Evolutionary conservation across 2,113 vertebrate genomes (phyloP), one percentile per base, ranked within the genome.

Genomic region (Cervus canadensis): DNA sequence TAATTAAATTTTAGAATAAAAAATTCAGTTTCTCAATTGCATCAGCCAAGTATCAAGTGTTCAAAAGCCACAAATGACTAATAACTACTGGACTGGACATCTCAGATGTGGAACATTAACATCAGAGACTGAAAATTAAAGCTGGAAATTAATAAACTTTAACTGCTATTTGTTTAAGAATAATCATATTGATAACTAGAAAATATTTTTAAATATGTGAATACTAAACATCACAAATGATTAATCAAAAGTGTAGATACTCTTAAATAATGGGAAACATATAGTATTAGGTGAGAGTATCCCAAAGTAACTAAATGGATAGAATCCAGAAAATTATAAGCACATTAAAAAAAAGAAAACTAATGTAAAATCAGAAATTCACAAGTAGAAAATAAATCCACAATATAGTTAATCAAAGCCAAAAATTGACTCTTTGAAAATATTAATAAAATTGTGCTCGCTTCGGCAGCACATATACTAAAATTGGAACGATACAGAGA

Each of bases 1-100:
- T 95, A 85, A 33, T 56, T 67, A 79, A 56, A 43, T 86, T 62
- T 94, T 89, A 88, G 5, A 79, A 86, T 52, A 85, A 96, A 94
- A 89, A 94, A n/a, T 67, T 86, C 12, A 79, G 2, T 50, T 83
- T 25, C 8, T 92, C 26, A 79, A 1, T 71, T 87, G 10, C 2
- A 62, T 30, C 50, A 94, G 54, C 4, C 36, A 52, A 30, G 23
- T 52, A 52, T 45, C 57, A 59, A n/a, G 33, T 64, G 1, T 40
- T 59, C 12, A 86, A 23, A 7, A 78, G 33, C 17, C 10, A 50
- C 25, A 95, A 57, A 57, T 85, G 28, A 45, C n/a, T 84, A 91
- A 87, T 2, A 74, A 57, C 3, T 17, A 40, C 10, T 85, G 1
- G 2, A 74, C 1, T 50, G 23, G 1, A 19, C 7, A 83, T 21